Base-by-base conservation (phyloP, 2,888 invertebrate genomes). In the Machimus rusticus region DNA sequence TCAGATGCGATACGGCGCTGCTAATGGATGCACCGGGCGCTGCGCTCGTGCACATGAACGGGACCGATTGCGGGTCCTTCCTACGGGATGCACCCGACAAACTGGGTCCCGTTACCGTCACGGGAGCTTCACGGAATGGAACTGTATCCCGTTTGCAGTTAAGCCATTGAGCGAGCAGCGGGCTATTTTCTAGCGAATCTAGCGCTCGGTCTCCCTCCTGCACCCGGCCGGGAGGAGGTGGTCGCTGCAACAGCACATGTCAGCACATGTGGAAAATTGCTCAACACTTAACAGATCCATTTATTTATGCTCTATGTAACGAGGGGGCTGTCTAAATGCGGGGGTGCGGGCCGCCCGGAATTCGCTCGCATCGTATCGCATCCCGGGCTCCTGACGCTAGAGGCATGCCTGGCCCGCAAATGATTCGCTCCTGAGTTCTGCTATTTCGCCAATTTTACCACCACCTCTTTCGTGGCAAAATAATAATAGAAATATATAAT, bases 221-320 rank as follows among this genome's bases (percentile, higher is more conserved):
- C 74, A 43, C 28, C 85, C 85, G 46, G 31, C 74, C 43, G 19
- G 28, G 5, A 31, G 74, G 12, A 31, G 74, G 31, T 85, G 46
- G 43, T 88, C 88, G 85, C 86, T 87, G 87, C 86, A 88, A 82
- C 85, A 89, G 88, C 87, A 87, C 87, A 87, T 89, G 89, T 89
- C 89, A 89, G 87, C 89, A 89, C 88, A 89, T 89, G 89, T 89
- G 88, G 89, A 88, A 89, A 89, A 89, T 89, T 89, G 88, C 87
- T 89, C 88, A 88, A 87, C 87, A 89, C 88, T 89, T 89, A 89
- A 88, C 89, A 79, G 86, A 87, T 84, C 88, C 87, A 87, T 87
- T 88, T 88, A 88, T 88, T 88, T 88, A 88, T 88, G 86, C 85
- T 86, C 88, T 86, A 74, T 85, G 85, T 85, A 85, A 43, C 74